phyloP scores from a whole-genome alignment of 2,113 vertebrate species.

The Thermophis baileyi region DNA sequence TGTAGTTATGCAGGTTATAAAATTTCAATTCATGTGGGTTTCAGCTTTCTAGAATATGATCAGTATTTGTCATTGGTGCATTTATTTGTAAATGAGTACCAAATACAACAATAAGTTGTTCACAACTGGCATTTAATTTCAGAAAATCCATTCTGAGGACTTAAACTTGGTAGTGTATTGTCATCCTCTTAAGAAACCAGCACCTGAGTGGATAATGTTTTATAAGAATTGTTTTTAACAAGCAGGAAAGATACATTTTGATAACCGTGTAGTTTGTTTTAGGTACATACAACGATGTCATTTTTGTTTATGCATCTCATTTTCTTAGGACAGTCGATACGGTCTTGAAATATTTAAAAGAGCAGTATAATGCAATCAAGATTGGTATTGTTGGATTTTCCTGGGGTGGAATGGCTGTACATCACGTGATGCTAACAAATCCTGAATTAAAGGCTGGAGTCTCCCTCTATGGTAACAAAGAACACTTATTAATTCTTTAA shows the following conservation, averaged over 20 bases:
- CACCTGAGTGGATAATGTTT: not conserved
- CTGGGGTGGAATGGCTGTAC: slow-evolving; percentile 87
- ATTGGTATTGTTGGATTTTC: slow-evolving; percentile 88
- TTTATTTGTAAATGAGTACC: not conserved
- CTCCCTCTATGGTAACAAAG: slow-evolving; percentile 82
- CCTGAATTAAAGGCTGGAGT: slow-evolving; percentile 82
- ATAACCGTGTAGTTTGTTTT: slow-evolving; percentile 24
- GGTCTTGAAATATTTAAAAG: slow-evolving; percentile 80
- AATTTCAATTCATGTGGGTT: not conserved
- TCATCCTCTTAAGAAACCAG: not conserved
- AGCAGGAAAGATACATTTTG: not conserved
- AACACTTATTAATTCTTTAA: slow-evolving; percentile 31
- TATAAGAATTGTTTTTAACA: slow-evolving; percentile 13
- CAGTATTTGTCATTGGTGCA: not conserved
- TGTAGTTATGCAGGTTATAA: not conserved
- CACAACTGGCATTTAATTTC: not conserved
- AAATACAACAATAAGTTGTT: not conserved
- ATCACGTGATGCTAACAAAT: slow-evolving; percentile 81
- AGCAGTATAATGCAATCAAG: slow-evolving; percentile 71
- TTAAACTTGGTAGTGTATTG: not conserved
- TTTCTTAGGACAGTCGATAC: slow-evolving; percentile 79
- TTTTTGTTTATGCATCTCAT: slow-evolving; percentile 44
- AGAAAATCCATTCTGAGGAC: not conserved
- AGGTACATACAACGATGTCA: slow-evolving; percentile 8
- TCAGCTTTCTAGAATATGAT: not conserved